Conservation (phyloP, 1,140 invertebrate genomes). For the Bombus ignitus region DNA sequence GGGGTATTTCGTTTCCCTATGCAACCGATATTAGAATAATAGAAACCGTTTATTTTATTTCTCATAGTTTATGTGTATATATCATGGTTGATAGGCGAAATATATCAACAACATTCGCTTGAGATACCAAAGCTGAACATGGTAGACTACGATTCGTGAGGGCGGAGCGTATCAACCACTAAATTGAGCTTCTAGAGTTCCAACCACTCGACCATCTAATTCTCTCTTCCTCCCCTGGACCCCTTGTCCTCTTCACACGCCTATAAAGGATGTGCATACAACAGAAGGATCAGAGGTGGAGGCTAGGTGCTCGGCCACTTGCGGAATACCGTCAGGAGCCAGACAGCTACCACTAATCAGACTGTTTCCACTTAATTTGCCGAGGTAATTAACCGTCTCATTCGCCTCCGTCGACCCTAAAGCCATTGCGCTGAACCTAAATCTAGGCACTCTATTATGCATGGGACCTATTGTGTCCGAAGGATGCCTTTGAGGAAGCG, state of each 20-base stretch:
- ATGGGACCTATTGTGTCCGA: slow-evolving; percentile 75
- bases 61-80: neutral
- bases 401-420: slow-evolving; percentile 72
- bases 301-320: slow-evolving; percentile 48
- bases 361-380: slow-evolving; percentile 82
- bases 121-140: slow-evolving; percentile 36
- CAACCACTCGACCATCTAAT: slow-evolving; percentile 29
- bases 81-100: neutral
- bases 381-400: slow-evolving; percentile 80
- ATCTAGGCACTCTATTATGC: slow-evolving; percentile 76
- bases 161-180: slow-evolving; percentile 51
- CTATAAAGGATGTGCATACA: slow-evolving; percentile 57
- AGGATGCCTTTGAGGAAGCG: slow-evolving; percentile 54
- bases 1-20: too few relatives aligned
- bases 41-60: too few relatives aligned
- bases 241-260: neutral
- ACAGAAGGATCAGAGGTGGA: slow-evolving; percentile 22
- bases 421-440: slow-evolving; percentile 67
- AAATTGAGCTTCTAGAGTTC: slow-evolving; percentile 53
- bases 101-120: slow-evolving; percentile 1
- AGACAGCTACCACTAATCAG: slow-evolving; percentile 80
- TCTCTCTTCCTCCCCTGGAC: neutral
- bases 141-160: slow-evolving; percentile 38
- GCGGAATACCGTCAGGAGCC: slow-evolving; percentile 65
- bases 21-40: too few relatives aligned